Base-by-base conservation (phyloP, 2,888 invertebrate genomes). In the Sympetrum striolatum region DNA sequence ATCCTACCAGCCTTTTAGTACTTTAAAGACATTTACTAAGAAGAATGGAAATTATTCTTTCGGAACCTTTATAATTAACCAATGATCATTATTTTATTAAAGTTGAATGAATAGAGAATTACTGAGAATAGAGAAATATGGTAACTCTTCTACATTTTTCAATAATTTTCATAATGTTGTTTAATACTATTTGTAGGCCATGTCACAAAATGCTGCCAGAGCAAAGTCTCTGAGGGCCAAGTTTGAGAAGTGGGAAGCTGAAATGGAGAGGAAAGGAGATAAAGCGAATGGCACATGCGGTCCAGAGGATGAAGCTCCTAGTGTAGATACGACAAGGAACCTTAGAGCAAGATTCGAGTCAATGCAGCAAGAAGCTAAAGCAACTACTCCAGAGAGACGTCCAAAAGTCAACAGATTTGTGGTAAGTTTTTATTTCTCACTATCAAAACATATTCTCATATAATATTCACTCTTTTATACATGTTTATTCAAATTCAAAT, bases 361-460 rank as follows among this genome's bases (percentile, higher is more conserved):
- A 91, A 96, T 98, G 95, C 96, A 96, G 91, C 95, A 94, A 90
- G 93, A 93, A 73, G 92, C 92, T 37, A 92, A 93, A 91, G 94
- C 94, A 91, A 94, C 94, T 90, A 91, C 92, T 44, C 95, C 95
- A 39, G 94, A 81, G 25, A 81, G 82, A 39, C 37, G 25, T 31
- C 95, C 96, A 91, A 97, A 97, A 96, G 98, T 98, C 92, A 98
- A 98, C 94, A 95, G 98, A 95, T 98, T 98, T 95, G 98, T 98
- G 96, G 98, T 98, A 94, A 97, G 98, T 96, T 90, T 91, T 90
- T 90, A 64, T 91, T 90, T 73, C 60, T 39, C 58, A 31, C 44
- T 39, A 2, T 0, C 5, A 31, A 73, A 31, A 3, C 73, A 73
- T 31, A 73, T 31, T 18, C 15, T 53, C 5, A 18, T 18, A 53